Percentiles rank a stretch among this genome's conserved stretches.
These are phyloP conservation scores for Drosophila demipolita DNA, from an alignment of 2,888 invertebrate genomes.

Conservation along the genomic window DNA sequence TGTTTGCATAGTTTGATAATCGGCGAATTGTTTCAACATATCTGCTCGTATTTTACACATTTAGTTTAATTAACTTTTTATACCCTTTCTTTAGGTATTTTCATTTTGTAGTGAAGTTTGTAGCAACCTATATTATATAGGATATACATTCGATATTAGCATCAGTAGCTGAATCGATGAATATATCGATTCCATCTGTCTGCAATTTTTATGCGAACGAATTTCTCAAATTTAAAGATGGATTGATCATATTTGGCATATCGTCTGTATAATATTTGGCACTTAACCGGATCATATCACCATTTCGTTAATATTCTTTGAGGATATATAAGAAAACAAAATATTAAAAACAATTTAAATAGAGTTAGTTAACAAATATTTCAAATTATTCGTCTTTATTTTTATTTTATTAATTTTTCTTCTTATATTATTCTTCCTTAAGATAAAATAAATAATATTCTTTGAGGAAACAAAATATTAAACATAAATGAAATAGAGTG, in stretches of 20 bases:
- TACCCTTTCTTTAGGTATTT: neutral
- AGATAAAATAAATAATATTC: neutral
- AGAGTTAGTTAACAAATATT: neutral
- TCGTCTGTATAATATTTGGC: neutral
- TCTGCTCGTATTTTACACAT: slow-evolving; percentile 2
- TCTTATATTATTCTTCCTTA: no score
- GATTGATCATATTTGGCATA: neutral
- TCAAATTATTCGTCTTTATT: neutral
- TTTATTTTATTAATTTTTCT: no score
- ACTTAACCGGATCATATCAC: neutral
- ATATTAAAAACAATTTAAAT: neutral
- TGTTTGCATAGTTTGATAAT: neutral
- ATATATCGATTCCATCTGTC: neutral
- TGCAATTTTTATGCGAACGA: neutral
- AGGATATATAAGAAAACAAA: neutral
- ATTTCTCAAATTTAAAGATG: neutral
- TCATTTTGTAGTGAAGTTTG: neutral
- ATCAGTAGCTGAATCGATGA: neutral
- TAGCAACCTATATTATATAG: no score
- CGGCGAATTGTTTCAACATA: slow-evolving; percentile 5
- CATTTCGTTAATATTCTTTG: neutral
- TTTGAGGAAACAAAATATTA: neutral
- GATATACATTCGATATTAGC: neutral
- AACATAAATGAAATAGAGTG: neutral
- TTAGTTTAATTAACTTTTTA: slow-evolving; percentile 2